A percentile compares a stretch with the other conserved stretches of the same genome.
Evolutionary conservation across 1,140 invertebrate genomes (phyloP).

Genomic region (Grapholita molesta): DNA sequence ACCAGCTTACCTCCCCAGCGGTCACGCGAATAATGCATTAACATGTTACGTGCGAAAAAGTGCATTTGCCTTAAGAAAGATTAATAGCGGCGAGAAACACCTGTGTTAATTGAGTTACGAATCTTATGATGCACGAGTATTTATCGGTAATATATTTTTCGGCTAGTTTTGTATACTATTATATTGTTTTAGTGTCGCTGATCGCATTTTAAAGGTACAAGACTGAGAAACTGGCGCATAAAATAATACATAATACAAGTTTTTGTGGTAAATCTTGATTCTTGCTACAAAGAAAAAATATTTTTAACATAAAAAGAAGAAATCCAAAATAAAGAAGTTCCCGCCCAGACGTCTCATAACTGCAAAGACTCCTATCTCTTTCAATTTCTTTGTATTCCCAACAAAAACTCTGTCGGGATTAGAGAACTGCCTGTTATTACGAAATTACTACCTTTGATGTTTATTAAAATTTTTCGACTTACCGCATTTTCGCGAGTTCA

Average conservation of each 20-base stretch:
- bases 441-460: constrained; percentile 19
- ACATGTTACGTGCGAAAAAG: constrained; percentile 12
- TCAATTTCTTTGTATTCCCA: constrained; percentile 18
- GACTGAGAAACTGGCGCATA: background rate
- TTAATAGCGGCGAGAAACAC: background rate
- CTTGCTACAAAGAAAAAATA: background rate
- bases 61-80: constrained; percentile 14
- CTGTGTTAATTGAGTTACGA: background rate
- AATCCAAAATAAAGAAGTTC: background rate
- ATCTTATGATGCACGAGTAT: too few species aligned
- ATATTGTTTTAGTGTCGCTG: too few species aligned
- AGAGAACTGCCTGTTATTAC: constrained; percentile 16
- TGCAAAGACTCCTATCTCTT: constrained; percentile 11
- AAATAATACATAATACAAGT: background rate
- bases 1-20: background rate
- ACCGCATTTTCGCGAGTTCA: constrained; percentile 14
- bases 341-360: background rate
- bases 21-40: constrained; percentile 12
- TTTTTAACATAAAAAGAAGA: background rate
- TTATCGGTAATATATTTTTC: too few species aligned
- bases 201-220: too few species aligned
- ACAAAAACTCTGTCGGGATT: constrained; percentile 18
- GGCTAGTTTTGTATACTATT: too few species aligned
- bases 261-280: background rate
- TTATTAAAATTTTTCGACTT: constrained; percentile 20